These are phyloP conservation scores for Tenebrio molitor DNA, from an alignment of 1,140 invertebrate genomes.

Conservation along the genomic window DNA sequence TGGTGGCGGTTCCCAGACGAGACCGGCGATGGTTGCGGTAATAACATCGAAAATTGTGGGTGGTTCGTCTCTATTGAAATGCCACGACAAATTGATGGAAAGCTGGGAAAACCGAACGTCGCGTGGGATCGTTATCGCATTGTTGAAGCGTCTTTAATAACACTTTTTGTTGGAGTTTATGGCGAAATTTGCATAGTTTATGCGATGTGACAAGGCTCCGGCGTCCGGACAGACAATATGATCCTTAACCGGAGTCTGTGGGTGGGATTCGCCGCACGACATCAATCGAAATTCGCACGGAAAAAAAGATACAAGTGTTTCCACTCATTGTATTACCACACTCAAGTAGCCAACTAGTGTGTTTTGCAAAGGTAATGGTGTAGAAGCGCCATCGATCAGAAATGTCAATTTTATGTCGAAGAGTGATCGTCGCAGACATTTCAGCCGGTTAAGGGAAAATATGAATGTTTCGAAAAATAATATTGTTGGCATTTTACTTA, in stretches of 20 bases:
- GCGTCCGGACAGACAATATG: slow-evolving; percentile 7
- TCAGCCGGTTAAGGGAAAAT: too few species aligned
- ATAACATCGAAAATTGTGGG: slow-evolving; percentile 24
- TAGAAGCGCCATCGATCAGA: too few species aligned
- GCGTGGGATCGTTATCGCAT: slow-evolving; percentile 27
- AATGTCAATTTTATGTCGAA: too few species aligned
- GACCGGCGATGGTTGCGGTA: neutral
- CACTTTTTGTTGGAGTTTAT: slow-evolving; percentile 28
- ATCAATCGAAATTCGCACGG: neutral
- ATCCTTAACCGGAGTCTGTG: neutral
- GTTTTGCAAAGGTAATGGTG: too few species aligned
- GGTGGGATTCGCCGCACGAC: slow-evolving; percentile 6
- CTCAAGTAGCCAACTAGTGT: too few species aligned
- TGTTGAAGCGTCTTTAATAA: slow-evolving; percentile 33
- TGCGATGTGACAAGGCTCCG: slow-evolving; percentile 13
- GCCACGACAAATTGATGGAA: slow-evolving; percentile 25
- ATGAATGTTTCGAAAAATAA: too few species aligned
- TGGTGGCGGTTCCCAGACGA: slow-evolving; percentile 10
- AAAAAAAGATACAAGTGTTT: slow-evolving; percentile 6
- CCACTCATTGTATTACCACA: too few species aligned
- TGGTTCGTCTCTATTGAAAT: slow-evolving; percentile 7
- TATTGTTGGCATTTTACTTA: too few species aligned
- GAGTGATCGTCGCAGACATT: too few species aligned
- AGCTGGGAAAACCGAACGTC: slow-evolving; percentile 12
- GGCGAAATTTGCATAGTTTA: slow-evolving; percentile 16